Conservation (phyloP, 2,113 vertebrate species). For the Hucho hucho region DNA sequence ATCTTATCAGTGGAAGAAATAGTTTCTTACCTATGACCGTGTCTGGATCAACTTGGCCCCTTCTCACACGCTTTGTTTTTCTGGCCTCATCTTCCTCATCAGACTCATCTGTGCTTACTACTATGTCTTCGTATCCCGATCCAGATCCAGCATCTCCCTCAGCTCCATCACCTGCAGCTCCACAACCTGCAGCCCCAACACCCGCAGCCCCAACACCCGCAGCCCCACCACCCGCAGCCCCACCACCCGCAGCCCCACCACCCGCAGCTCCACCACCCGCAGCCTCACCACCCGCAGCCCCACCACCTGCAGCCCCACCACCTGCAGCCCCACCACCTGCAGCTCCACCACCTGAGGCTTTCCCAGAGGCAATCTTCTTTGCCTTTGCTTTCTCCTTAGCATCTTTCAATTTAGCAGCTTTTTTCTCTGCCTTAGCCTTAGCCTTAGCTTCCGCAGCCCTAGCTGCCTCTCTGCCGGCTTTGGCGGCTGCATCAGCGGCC, state of each 20-base stretch:
- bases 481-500: slow-evolving; percentile 37
- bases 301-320: not conserved
- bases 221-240: not conserved
- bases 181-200: not conserved
- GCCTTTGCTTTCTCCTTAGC: slow-evolving; percentile 8
- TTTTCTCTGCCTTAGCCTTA: slow-evolving; percentile 21
- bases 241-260: slow-evolving; percentile 3
- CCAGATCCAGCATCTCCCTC: slow-evolving; percentile 8
- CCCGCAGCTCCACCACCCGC: not conserved
- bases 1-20: not conserved
- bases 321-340: not conserved
- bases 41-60: slow-evolving; percentile 52
- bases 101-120: too few species aligned
- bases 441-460: not conserved
- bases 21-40: slow-evolving; percentile 62
- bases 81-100: not conserved
- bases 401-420: not conserved
- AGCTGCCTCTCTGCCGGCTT: too few species aligned
- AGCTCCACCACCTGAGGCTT: too few species aligned
- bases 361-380: not conserved
- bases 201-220: slow-evolving; percentile 1
- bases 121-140: not conserved
- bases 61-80: slow-evolving; percentile 45
- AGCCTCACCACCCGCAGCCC: slow-evolving; percentile 2
- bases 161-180: not conserved